Evolutionary conservation across 1,140 invertebrate genomes (phyloP).

Genomic region (Macrobrachium nipponense): DNA sequence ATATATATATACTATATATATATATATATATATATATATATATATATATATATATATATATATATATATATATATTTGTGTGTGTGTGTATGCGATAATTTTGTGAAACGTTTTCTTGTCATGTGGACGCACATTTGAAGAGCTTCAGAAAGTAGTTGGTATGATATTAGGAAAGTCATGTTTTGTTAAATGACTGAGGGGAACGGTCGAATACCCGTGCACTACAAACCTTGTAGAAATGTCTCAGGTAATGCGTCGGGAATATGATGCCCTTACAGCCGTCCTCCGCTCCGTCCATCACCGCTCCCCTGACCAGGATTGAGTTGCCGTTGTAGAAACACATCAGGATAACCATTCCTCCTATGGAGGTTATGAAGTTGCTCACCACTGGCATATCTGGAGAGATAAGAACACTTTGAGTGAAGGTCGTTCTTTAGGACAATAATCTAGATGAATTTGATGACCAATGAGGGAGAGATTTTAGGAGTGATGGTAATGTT

Average conservation of each 20-base stretch:
- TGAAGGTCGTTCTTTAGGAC: not conserved
- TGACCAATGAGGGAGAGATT: not conserved
- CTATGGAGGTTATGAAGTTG: slow-evolving; percentile 36
- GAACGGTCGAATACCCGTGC: not conserved
- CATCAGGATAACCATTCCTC: slow-evolving; percentile 31
- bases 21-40: too few relatives aligned
- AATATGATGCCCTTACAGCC: slow-evolving; percentile 41
- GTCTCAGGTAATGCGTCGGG: slow-evolving; percentile 53
- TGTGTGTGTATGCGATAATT: too few relatives aligned
- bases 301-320: slow-evolving; percentile 44
- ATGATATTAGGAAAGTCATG: too few relatives aligned
- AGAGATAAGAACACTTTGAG: not conserved
- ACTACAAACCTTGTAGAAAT: slow-evolving; percentile 41
- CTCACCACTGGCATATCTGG: slow-evolving; percentile 44
- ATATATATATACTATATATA: too few relatives aligned
- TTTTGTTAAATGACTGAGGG: too few relatives aligned
- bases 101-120: too few relatives aligned
- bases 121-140: too few relatives aligned
- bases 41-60: too few relatives aligned
- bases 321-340: slow-evolving; percentile 55
- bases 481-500: too few relatives aligned
- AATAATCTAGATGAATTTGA: not conserved
- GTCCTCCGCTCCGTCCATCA: slow-evolving; percentile 33
- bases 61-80: too few relatives aligned
- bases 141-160: too few relatives aligned